These are phyloP conservation scores for Gallinago jamesoni DNA, from an alignment of 2,113 vertebrate genomes.

Conservation along the genomic window DNA sequence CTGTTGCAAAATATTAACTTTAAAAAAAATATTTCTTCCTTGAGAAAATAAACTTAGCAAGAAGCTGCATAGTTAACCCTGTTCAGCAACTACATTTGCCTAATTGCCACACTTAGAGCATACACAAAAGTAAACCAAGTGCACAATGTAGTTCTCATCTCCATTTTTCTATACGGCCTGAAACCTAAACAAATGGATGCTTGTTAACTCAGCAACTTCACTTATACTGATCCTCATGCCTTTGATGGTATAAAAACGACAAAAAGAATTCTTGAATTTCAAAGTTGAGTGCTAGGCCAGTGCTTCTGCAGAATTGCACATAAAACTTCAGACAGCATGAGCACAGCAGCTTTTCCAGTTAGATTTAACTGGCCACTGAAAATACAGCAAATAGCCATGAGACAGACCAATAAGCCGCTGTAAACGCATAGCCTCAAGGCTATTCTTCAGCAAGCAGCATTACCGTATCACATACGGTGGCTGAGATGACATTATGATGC, in stretches of 20 bases:
- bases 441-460: not conserved
- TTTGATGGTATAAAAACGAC: not conserved
- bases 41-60: not conserved
- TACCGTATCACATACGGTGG: not conserved
- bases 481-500: not conserved
- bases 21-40: not conserved
- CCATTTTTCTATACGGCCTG: not conserved
- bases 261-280: not conserved
- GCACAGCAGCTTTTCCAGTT: not conserved
- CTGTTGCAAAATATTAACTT: not conserved
- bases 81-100: not conserved
- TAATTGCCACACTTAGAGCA: not conserved
- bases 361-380: not conserved
- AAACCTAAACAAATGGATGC: not conserved
- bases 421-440: not conserved
- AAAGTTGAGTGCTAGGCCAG: not conserved
- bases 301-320: not conserved
- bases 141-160: not conserved
- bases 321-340: not conserved
- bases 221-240: not conserved
- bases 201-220: not conserved
- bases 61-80: not conserved
- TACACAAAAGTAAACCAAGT: not conserved
- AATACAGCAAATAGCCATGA: not conserved
- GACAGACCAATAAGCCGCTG: not conserved